Evolutionary conservation across 2,797 vertebrate species (phyloP).

Genomic region (Gallinago stenura): DNA sequence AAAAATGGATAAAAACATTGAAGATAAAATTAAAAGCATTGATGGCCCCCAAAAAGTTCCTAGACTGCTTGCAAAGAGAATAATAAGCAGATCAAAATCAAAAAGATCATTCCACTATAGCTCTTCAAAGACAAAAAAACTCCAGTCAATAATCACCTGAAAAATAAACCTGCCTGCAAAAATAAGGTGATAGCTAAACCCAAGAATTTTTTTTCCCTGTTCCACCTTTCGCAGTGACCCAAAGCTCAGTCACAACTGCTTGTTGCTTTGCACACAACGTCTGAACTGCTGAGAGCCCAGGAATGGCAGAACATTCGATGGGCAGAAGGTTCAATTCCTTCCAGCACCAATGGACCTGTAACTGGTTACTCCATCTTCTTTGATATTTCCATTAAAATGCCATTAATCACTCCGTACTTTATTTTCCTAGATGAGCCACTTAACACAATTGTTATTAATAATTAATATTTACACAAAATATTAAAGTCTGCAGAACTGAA

Average conservation of each 20-base stretch:
- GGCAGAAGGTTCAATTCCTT: not conserved
- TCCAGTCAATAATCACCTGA: not conserved
- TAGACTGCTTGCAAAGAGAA: not conserved
- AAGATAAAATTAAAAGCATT: not conserved
- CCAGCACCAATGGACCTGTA: rapidly evolving
- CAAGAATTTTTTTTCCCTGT: not conserved
- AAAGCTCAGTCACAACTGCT: not conserved
- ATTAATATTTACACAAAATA: not conserved
- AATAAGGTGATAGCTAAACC: not conserved
- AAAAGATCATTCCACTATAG: not conserved
- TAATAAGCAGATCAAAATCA: not conserved
- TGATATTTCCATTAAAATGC: not conserved
- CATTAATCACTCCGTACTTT: not conserved
- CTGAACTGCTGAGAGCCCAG: not conserved
- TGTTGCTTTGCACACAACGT: not conserved
- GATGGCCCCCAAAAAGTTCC: not conserved
- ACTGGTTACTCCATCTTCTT: not conserved
- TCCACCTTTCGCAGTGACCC: not conserved
- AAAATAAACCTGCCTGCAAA: not conserved
- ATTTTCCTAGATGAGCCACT: not conserved
- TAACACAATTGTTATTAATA: not conserved
- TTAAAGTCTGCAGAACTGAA: not conserved
- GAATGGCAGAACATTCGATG: not conserved
- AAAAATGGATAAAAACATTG: not conserved
- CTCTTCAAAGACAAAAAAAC: not conserved